phyloP scores from a whole-genome alignment of 2,888 invertebrate species.

The Hipparchia semele region DNA sequence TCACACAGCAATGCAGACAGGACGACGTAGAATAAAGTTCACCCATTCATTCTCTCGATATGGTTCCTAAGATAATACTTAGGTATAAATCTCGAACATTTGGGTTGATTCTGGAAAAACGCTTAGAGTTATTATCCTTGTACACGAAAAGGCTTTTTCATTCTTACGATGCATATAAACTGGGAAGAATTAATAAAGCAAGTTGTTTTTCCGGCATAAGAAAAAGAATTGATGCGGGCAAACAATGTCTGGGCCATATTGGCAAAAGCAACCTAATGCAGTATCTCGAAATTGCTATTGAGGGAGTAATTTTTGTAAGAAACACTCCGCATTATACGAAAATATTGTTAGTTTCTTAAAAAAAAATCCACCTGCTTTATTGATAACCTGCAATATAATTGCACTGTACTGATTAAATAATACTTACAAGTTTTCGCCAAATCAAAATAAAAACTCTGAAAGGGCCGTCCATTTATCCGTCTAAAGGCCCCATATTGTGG shows the following conservation, averaged over 20 bases:
- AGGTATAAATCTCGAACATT: neutral
- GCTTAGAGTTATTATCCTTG: neutral
- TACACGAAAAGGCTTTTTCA: constrained; percentile 41
- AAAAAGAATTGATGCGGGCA: constrained; percentile 57
- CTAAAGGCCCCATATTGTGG: neutral
- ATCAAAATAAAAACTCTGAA: neutral
- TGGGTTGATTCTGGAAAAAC: neutral
- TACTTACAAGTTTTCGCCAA: neutral
- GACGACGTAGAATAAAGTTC: neutral
- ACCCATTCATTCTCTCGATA: neutral
- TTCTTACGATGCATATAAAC: constrained; percentile 51
- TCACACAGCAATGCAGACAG: neutral
- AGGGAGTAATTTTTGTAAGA: neutral
- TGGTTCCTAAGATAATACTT: neutral
- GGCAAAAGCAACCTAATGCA: constrained; percentile 5
- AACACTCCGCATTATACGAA: neutral
- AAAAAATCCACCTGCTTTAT: too few relatives aligned
- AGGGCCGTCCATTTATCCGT: neutral
- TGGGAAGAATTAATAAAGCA: constrained; percentile 61
- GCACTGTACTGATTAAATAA: too few relatives aligned
- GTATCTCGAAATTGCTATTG: constrained; percentile 5
- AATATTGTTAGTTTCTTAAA: too few relatives aligned
- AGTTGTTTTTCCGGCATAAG: constrained; percentile 58
- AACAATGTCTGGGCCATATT: constrained; percentile 52
- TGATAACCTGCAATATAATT: too few relatives aligned